Base-by-base conservation (phyloP, 2,797 vertebrate genomes). In the Ataeniobius toweri region DNA sequence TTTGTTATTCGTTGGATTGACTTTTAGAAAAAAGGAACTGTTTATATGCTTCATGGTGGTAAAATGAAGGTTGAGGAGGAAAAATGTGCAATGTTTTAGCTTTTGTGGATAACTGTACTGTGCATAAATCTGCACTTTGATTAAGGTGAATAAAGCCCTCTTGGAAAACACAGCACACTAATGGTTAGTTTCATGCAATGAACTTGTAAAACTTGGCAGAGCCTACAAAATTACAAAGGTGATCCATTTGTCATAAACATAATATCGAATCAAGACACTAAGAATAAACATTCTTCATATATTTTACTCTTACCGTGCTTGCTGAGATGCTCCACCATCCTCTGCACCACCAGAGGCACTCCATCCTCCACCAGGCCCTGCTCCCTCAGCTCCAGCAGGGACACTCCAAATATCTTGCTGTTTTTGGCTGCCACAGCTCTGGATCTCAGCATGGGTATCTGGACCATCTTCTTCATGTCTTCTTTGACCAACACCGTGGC, bases 381-480 rank as follows among this genome's bases (percentile, higher is more conserved):
- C 74, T 95, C 93, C 48, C 88, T 90, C 77, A 97, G 92, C 81
- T 97, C 96, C 80, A 83, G 75, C 80, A 97, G 92, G 71, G 95
- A 93, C 26, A 90, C 90, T 20, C 95, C 96, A 63, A 97, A 97
- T 76, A 96, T 75, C 86, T 85, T 95, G 53, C 80, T 91, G 65
- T 79, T 88, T 55, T 77, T 80, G 51, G 78, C 73, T 6, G 83
- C 69, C 0, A 75, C 65, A 0, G 83, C 72, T 80, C 80, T 93
- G 85, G 95, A 90, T 80, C 92, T 94, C 80, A 89, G 90, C 26
- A 95, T 90, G 68, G 97, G 96, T 77, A 95, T 89, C 0, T 94
- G 92, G 2, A 95, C 96, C 87, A 97, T 95, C 94, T 94, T 97
- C 92, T 97, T 97, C 96, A 98, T 95, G 91, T 98, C 97, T 91